Conservation (phyloP, 2,113 vertebrate species). For the Mesitornis unicolor region DNA sequence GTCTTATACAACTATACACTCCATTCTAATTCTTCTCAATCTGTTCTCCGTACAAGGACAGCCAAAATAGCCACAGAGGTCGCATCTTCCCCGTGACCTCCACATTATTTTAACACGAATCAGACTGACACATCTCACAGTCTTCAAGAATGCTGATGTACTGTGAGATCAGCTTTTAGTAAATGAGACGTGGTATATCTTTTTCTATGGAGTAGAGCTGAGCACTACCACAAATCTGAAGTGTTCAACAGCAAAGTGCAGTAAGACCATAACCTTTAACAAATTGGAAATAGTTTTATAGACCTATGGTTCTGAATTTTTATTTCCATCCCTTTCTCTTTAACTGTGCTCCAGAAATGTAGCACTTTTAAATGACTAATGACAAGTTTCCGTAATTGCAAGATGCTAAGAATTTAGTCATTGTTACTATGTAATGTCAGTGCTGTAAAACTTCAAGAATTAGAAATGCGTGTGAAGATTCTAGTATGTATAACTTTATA, state of each 20-base stretch:
- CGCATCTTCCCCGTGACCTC: too few relatives aligned
- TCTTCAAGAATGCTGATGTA: background rate
- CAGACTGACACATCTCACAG: too few relatives aligned
- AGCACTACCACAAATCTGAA: background rate
- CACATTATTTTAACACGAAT: too few relatives aligned
- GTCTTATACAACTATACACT: too few relatives aligned
- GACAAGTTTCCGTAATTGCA: background rate
- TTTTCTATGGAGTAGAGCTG: background rate
- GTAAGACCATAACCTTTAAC: background rate
- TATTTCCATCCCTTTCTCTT: background rate
- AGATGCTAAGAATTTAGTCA: background rate
- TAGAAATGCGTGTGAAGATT: background rate
- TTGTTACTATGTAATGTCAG: background rate
- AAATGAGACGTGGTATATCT: background rate
- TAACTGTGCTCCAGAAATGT: background rate
- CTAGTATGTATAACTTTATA: background rate
- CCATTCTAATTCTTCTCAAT: too few relatives aligned
- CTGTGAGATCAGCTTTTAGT: background rate
- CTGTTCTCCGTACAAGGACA: too few relatives aligned
- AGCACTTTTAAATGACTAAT: background rate
- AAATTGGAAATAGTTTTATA: background rate
- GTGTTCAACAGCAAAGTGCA: background rate
- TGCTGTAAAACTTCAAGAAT: background rate
- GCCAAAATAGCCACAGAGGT: too few relatives aligned
- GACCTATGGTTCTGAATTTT: background rate